These are phyloP conservation scores for Molorchus minor DNA, from an alignment of 2,888 invertebrate species.

Conservation along the genomic window DNA sequence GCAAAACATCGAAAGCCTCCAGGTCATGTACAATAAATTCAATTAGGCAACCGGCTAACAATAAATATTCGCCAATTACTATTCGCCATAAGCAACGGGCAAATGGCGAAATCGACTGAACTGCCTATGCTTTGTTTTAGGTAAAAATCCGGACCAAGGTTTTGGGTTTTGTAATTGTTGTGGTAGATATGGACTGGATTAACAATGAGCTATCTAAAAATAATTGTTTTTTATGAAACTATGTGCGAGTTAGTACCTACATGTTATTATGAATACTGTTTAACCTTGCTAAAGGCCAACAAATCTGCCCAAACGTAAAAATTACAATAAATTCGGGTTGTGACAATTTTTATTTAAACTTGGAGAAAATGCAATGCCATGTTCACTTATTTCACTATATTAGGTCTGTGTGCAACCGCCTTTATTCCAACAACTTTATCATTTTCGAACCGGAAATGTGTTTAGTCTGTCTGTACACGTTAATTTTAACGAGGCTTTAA, in stretches of 20 bases:
- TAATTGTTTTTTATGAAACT: too few relatives aligned
- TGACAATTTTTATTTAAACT: not conserved
- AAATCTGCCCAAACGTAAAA: constrained; percentile 12
- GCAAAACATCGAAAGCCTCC: not conserved
- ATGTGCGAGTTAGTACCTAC: too few relatives aligned
- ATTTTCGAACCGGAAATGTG: constrained; percentile 5
- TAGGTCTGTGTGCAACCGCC: too few relatives aligned
- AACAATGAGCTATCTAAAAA: constrained; percentile 44
- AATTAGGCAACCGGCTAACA: not conserved
- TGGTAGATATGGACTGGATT: constrained; percentile 26
- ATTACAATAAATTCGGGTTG: not conserved
- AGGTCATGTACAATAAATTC: not conserved
- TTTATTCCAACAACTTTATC: constrained; percentile 1
- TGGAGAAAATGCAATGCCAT: too few relatives aligned
- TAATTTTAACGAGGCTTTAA: constrained; percentile 10
- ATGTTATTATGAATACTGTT: too few relatives aligned
- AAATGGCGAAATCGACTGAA: constrained; percentile 23
- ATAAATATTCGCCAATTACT: constrained; percentile 9
- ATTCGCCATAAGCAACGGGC: constrained; percentile 14
- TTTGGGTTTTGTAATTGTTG: constrained; percentile 38
- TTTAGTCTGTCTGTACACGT: not conserved
- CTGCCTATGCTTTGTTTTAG: constrained; percentile 20
- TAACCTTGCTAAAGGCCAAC: constrained; percentile 45
- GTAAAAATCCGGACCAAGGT: constrained; percentile 39
- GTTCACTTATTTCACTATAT: too few relatives aligned